Conservation (phyloP, 2,113 vertebrate genomes). For the Actinemys pallida region DNA sequence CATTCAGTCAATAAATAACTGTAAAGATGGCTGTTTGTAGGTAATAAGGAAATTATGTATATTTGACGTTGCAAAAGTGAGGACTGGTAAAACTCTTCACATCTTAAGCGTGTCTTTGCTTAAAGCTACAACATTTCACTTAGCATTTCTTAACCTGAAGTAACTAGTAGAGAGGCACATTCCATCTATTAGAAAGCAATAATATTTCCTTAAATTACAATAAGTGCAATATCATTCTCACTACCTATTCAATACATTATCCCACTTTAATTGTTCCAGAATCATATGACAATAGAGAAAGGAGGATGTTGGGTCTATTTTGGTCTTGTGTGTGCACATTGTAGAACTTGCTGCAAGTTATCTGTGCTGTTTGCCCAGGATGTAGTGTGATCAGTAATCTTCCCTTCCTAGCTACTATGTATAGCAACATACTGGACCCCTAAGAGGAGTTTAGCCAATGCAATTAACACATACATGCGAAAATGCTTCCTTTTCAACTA, state of each 20-base stretch:
- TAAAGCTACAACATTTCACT: neutral
- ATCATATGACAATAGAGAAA: neutral
- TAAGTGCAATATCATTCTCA: neutral
- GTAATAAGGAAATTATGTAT: neutral
- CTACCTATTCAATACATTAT: neutral
- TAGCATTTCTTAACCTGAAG: neutral
- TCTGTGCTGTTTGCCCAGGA: conserved; percentile 38
- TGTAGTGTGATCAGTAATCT: neutral
- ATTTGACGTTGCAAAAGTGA: neutral
- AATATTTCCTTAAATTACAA: neutral
- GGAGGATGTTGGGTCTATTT: neutral
- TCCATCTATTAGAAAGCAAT: neutral
- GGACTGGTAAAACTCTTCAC: neutral
- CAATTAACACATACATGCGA: conserved; percentile 40
- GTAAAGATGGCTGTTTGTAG: neutral
- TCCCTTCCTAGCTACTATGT: neutral
- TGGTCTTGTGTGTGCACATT: neutral
- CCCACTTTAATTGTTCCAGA: neutral
- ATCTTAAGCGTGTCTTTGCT: neutral
- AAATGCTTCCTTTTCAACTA: conserved; percentile 16
- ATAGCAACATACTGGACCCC: conserved; percentile 19
- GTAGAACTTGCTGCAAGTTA: neutral
- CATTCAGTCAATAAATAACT: neutral
- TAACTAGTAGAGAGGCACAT: neutral
- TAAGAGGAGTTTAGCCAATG: conserved; percentile 46